These are phyloP conservation scores for Mantis religiosa DNA, from an alignment of 2,888 invertebrate species.

Conservation along the genomic window DNA sequence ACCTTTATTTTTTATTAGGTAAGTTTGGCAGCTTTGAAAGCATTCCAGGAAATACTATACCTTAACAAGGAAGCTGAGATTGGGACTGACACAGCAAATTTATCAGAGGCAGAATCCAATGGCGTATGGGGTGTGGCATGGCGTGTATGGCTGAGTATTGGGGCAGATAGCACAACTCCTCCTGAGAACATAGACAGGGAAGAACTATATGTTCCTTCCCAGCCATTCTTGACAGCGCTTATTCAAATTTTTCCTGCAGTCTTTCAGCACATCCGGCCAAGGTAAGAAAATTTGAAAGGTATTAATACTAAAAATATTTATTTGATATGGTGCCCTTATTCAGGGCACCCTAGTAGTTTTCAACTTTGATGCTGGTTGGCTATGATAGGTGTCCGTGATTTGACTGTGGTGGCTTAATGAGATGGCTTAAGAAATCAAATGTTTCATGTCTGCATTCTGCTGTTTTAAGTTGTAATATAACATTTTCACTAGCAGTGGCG, in stretches of 20 bases:
- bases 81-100: neutral
- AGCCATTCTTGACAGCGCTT: conserved; percentile 88
- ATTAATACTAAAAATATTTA: neutral
- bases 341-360: too few relatives aligned
- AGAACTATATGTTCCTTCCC: conserved; percentile 81
- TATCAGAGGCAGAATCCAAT: conserved; percentile 43
- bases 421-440: too few relatives aligned
- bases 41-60: conserved; percentile 92
- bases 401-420: too few relatives aligned
- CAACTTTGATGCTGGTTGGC: too few relatives aligned
- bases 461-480: too few relatives aligned
- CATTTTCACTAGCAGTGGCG: too few relatives aligned
- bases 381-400: too few relatives aligned
- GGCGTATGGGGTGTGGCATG: conserved; percentile 78
- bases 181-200: conserved; percentile 40
- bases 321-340: too few relatives aligned
- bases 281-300: conserved; percentile 46
- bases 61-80: conserved; percentile 52
- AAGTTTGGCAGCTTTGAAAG: conserved; percentile 91
- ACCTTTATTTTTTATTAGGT: conserved; percentile 48
- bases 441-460: too few relatives aligned
- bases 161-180: conserved; percentile 69
- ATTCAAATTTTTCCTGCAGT: conserved; percentile 94
- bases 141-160: conserved; percentile 85
- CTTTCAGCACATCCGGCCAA: conserved; percentile 80